Conservation (phyloP, 1,140 invertebrate genomes). For the Rhopalosiphum padi region DNA sequence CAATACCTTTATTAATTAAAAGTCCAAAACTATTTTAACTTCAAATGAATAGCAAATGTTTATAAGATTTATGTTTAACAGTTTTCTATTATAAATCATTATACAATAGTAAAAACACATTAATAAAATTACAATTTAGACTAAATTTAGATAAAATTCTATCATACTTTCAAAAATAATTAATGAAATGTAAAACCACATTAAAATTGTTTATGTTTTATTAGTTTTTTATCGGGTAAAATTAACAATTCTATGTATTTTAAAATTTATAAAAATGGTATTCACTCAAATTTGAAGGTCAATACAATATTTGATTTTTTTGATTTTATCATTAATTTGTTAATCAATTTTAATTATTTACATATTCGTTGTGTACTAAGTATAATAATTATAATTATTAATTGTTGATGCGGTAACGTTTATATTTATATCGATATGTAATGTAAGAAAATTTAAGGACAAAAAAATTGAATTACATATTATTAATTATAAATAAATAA, state of each 20-base stretch:
- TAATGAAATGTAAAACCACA: not conserved
- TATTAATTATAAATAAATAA: not conserved
- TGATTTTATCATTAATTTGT: too few relatives aligned
- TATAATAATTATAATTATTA: not conserved
- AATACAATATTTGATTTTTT: not conserved
- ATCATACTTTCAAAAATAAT: not conserved
- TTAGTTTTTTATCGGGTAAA: not conserved
- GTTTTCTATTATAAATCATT: not conserved
- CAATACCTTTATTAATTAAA: not conserved
- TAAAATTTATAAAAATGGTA: not conserved
- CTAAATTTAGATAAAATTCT: not conserved
- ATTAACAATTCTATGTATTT: not conserved
- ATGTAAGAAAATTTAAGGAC: not conserved
- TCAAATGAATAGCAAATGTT: not conserved
- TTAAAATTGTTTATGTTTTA: not conserved
- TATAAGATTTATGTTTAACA: not conserved
- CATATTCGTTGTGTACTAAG: too few relatives aligned
- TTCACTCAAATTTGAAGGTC: not conserved
- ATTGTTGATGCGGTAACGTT: not conserved
- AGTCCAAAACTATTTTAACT: not conserved
- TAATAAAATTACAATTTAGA: not conserved
- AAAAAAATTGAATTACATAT: not conserved
- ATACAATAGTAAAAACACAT: not conserved
- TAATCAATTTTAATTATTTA: too few relatives aligned
- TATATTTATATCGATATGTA: not conserved